phyloP scores from a whole-genome alignment of 2,113 vertebrate genomes.

The Burhinus bistriatus region DNA sequence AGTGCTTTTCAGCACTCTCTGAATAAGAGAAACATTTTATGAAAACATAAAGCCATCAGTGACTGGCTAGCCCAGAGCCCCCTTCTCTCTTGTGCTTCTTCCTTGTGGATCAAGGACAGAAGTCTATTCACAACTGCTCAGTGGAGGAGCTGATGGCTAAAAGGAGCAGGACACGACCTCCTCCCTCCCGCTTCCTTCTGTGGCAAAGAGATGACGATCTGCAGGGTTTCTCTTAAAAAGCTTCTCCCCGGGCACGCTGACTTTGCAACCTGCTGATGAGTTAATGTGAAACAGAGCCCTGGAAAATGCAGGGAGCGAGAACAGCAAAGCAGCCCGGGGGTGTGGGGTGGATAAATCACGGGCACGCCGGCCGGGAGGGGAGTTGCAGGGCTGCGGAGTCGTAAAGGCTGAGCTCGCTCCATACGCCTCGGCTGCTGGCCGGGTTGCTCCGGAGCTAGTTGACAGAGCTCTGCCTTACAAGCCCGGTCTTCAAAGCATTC shows the following conservation, averaged over 20 bases:
- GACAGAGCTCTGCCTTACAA: slow-evolving; percentile 31
- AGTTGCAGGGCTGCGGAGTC: not conserved
- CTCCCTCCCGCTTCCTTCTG: not conserved
- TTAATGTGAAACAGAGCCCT: slow-evolving; percentile 55
- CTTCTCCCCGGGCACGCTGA: not conserved
- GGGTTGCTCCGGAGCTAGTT: not conserved
- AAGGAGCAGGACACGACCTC: not conserved
- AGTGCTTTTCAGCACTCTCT: not conserved
- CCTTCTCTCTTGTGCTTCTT: not conserved
- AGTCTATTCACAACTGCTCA: not conserved
- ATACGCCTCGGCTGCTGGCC: not conserved
- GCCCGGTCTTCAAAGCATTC: slow-evolving; percentile 57
- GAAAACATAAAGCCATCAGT: not conserved
- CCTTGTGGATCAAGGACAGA: not conserved
- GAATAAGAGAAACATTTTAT: not conserved
- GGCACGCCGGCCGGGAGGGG: not conserved
- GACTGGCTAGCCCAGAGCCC: not conserved
- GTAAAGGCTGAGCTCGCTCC: slow-evolving; percentile 20
- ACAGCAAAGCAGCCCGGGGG: not conserved
- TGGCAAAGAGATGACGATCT: not conserved
- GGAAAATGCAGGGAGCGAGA: not conserved
- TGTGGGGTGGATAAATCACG: not conserved
- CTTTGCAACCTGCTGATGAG: slow-evolving; percentile 49
- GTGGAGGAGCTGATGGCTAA: not conserved
- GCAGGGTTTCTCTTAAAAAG: slow-evolving; percentile 47